A percentile compares a stretch with the other conserved stretches of the same genome.
Evolutionary conservation across 2,797 vertebrate genomes (phyloP).

Genomic region (Pachyuromys duprasi): DNA sequence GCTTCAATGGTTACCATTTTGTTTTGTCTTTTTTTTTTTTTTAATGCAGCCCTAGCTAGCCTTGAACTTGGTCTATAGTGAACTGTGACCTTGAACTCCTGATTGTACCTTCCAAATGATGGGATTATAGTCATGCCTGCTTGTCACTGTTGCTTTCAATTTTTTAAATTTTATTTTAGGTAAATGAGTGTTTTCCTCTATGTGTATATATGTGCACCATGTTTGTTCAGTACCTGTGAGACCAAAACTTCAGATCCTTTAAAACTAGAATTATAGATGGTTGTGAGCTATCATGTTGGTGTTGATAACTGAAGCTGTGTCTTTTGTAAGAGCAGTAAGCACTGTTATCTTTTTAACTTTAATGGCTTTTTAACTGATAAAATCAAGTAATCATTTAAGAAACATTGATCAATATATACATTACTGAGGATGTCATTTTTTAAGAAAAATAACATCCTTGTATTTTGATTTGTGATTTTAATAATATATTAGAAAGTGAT

Average conservation of each 20-base stretch:
- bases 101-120: neutral
- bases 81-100: neutral
- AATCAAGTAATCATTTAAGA: neutral
- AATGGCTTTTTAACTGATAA: neutral
- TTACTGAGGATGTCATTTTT: neutral
- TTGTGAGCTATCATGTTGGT: neutral
- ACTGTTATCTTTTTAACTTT: neutral
- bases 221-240: neutral
- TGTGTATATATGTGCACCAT: neutral
- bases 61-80: neutral
- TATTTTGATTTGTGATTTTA: constrained; percentile 52
- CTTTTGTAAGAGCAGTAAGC: neutral
- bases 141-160: neutral
- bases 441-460: neutral
- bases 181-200: neutral
- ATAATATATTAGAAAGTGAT: neutral
- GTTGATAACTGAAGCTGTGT: neutral
- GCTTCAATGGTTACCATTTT: neutral
- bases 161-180: neutral
- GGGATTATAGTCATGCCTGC: neutral
- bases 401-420: neutral
- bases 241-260: neutral
- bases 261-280: neutral
- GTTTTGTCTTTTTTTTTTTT: neutral
- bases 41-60: neutral